Base-by-base conservation (phyloP, 2,113 vertebrate species). In the Siphamia tubifer region DNA sequence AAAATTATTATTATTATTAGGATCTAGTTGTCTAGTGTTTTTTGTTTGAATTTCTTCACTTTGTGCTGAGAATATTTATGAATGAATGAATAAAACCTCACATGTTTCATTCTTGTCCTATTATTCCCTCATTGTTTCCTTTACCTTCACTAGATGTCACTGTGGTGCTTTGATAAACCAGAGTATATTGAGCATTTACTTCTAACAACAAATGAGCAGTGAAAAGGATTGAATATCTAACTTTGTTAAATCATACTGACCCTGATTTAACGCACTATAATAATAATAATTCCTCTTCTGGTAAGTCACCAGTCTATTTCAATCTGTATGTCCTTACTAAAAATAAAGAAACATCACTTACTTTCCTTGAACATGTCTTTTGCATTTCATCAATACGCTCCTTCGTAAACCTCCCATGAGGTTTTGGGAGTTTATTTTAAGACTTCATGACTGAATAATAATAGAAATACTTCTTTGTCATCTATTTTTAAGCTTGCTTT, bases 121-220 rank as follows among this genome's bases (percentile, higher is more conserved):
- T 2, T 30, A 2, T 23, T 1, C 8, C 9, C 9, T 34, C 28
- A 25, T 19, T 30, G 56, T 42, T 13, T 65, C 30, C 1, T 5
- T 34, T 27, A 30, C 17, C 8, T 2, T 74, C 85, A 89, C 83
- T 82, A 88, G 85, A 64, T 88, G 85, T 15, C 87, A 61, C 69
- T 68, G 35, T 70, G 39, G 67, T 23, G 24, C 75, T 74, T 68
- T 64, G 38, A 57, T 4, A 11, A 5, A 21, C 5, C n/a, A n/a
- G n/a, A n/a, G n/a, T n/a, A n/a, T n/a, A n/a, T n/a, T n/a, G n/a
- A n/a, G n/a, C n/a, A n/a, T n/a, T n/a, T 3, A 2, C 24, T 45
- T 13, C 19, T 24, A 19, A 15, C 27, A 66, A 31, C 8, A 58
- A 68, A 60, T 58, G 19, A 73, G 12, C 24, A 75, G 13, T 8